phyloP scores from a whole-genome alignment of 2,113 vertebrate genomes.

The Centrocercus urophasianus region DNA sequence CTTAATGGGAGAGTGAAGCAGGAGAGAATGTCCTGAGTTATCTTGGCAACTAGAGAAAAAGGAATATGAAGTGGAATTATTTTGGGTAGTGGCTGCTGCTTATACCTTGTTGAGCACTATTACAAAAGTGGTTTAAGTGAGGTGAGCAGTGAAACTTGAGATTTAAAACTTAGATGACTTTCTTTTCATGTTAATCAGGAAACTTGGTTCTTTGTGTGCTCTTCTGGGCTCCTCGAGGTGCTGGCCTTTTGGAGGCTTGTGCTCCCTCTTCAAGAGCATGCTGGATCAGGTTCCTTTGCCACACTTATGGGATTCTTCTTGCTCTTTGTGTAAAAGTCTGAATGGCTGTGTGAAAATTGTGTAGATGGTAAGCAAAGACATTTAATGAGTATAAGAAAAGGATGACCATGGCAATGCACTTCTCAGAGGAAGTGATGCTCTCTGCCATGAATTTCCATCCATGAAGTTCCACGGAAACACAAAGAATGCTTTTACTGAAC shows the following conservation, averaged over 20 bases:
- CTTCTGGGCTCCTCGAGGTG: neutral
- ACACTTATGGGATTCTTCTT: neutral
- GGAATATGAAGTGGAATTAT: neutral
- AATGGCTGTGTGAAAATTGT: neutral
- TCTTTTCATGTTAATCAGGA: neutral
- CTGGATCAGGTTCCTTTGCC: neutral
- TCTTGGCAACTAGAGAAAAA: neutral
- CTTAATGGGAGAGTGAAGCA: neutral
- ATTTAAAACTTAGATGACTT: neutral
- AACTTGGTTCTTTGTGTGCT: neutral
- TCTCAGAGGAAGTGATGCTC: neutral
- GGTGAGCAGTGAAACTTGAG: neutral
- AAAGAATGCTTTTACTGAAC: neutral
- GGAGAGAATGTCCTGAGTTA: neutral
- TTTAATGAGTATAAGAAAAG: neutral
- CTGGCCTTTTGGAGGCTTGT: neutral
- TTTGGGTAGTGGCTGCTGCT: accelerated
- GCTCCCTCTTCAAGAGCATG: neutral
- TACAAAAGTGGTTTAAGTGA: neutral
- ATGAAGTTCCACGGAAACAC: accelerated
- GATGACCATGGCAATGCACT: neutral
- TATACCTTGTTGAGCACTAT: neutral
- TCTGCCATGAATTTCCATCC: neutral
- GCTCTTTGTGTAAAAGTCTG: neutral
- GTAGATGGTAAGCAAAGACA: neutral